phyloP scores from a whole-genome alignment of 37 sponge, comb jelly and placozoan genomes.

The Petrosia ficiformis region DNA sequence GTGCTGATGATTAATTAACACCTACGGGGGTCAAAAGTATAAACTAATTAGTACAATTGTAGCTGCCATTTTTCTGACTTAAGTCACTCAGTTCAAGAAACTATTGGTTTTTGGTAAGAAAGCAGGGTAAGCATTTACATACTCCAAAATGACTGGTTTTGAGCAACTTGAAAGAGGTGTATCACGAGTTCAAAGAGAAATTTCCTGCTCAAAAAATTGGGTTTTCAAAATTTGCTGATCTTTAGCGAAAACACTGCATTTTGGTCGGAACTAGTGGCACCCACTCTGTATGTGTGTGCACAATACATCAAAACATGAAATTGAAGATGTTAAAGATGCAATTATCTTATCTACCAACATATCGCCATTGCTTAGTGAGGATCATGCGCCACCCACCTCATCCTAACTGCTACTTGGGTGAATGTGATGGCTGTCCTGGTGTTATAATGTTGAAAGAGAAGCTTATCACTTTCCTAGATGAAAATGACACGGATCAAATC shows the following conservation, averaged over 20 bases:
- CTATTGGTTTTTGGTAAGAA: slow-evolving; percentile 16
- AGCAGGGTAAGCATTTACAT: slow-evolving; percentile 12
- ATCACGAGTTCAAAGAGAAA: slow-evolving; percentile 21
- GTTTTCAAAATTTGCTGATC: slow-evolving; percentile 44
- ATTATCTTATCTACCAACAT: neutral
- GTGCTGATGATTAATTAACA: too few species aligned
- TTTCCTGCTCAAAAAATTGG: slow-evolving; percentile 29
- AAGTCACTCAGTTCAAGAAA: slow-evolving; percentile 34
- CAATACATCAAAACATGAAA: slow-evolving; percentile 56
- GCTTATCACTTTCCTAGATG: slow-evolving; percentile 2
- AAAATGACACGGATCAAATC: slow-evolving; percentile 16
- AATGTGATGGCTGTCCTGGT: slow-evolving; percentile 9
- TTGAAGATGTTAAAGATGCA: slow-evolving; percentile 26
- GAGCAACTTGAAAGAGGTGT: slow-evolving; percentile 44
- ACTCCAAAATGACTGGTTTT: slow-evolving; percentile 31
- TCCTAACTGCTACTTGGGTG: slow-evolving; percentile 13
- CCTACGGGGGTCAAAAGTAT: too few species aligned
- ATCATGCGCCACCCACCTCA: slow-evolving; percentile 31
- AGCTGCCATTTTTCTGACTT: neutral
- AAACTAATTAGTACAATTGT: too few species aligned
- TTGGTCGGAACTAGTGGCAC: slow-evolving; percentile 42
- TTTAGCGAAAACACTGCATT: slow-evolving; percentile 20
- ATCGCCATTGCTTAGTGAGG: slow-evolving; percentile 18
- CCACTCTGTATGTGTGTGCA: slow-evolving; percentile 45
- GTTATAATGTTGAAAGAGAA: slow-evolving; percentile 15